phyloP scores from a whole-genome alignment of 1,140 invertebrate genomes.

The Cotesia typhae region DNA sequence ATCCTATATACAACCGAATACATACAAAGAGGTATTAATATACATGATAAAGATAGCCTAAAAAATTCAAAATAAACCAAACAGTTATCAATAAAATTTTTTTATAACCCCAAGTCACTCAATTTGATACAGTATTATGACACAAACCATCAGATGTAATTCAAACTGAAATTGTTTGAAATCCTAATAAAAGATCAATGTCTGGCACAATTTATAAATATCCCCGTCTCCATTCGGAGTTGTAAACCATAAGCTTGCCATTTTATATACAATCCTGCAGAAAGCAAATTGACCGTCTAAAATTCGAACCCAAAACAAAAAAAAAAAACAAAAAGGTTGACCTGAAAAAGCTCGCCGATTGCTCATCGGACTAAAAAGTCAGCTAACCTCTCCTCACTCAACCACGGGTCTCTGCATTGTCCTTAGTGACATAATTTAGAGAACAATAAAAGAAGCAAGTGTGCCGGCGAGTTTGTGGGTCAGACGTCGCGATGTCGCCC shows the following conservation, averaged over 20 bases:
- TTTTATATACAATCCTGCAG: not conserved
- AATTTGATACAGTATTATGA: too few relatives aligned
- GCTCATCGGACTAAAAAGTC: not conserved
- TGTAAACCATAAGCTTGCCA: not conserved
- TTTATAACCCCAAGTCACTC: too few relatives aligned
- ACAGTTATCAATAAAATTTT: too few relatives aligned
- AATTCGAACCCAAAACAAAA: not conserved
- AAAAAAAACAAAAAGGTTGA: not conserved
- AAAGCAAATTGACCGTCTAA: not conserved
- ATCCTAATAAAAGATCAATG: too few relatives aligned
- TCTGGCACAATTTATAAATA: too few relatives aligned
- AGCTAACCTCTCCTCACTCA: not conserved
- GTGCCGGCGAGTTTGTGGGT: constrained; percentile 35
- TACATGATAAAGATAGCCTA: too few relatives aligned
- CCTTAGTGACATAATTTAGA: constrained; percentile 32
- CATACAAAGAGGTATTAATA: too few relatives aligned
- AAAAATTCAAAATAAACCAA: too few relatives aligned
- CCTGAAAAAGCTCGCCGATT: not conserved
- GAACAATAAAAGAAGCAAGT: constrained; percentile 28
- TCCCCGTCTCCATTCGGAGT: too few relatives aligned
- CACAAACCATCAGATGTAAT: too few relatives aligned
- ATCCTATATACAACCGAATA: too few relatives aligned
- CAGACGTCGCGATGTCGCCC: constrained; percentile 32
- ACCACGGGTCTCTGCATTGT: constrained; percentile 10
- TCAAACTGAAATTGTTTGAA: too few relatives aligned